Conservation (phyloP, 2,888 invertebrate genomes). For the Cataglyphis livida region DNA sequence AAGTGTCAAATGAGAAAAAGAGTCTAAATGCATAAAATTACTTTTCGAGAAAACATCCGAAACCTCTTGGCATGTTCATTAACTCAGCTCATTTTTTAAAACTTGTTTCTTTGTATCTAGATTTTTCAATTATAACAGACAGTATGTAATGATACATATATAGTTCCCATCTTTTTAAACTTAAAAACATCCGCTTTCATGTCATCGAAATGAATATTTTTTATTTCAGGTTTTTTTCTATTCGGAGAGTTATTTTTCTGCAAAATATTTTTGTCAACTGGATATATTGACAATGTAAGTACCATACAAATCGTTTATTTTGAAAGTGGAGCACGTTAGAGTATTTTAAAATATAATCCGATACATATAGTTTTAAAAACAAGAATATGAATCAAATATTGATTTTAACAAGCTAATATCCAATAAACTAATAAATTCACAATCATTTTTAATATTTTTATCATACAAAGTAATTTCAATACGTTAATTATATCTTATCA, state of each 20-base stretch:
- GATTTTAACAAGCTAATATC: neutral
- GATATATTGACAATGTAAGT: neutral
- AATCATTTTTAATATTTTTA: neutral
- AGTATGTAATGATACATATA: neutral
- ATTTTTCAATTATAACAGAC: neutral
- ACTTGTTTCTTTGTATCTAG: neutral
- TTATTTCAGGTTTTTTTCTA: neutral
- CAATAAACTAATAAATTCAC: neutral
- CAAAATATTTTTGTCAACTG: constrained; percentile 20
- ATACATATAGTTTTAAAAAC: neutral
- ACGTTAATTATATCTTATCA: neutral
- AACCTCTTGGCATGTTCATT: constrained; percentile 15
- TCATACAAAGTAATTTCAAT: neutral
- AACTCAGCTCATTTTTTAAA: constrained; percentile 1
- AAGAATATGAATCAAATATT: neutral
- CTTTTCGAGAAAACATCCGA: neutral
- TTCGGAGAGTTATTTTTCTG: neutral
- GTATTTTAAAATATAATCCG: constrained; percentile 16
- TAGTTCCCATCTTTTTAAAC: neutral
- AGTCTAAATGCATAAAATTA: constrained; percentile 33
- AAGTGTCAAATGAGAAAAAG: constrained; percentile 26
- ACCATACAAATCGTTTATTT: neutral
- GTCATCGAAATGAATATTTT: neutral
- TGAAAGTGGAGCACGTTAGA: neutral
- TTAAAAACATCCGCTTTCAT: neutral